These are phyloP conservation scores for Cosmia pyralina DNA, from an alignment of 2,888 invertebrate genomes.

Conservation along the genomic window DNA sequence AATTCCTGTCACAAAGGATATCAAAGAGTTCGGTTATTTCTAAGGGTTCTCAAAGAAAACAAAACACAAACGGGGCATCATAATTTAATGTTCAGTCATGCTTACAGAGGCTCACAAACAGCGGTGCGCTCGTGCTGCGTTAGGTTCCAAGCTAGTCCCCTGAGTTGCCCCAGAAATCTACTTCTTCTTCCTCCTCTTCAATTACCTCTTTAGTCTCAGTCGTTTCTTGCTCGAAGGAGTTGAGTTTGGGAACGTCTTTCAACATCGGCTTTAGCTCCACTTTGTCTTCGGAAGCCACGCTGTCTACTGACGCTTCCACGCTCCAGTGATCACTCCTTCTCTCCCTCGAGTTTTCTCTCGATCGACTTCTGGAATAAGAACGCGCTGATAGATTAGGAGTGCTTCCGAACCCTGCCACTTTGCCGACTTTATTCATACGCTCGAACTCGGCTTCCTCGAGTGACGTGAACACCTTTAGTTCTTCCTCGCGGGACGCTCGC, in stretches of 20 bases:
- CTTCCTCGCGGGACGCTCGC: conserved; percentile 91
- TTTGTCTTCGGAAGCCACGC: conserved; percentile 70
- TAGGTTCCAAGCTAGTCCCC: conserved; percentile 79
- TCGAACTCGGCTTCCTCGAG: conserved; percentile 91
- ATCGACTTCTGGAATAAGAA: conserved; percentile 90
- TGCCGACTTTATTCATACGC: conserved; percentile 77
- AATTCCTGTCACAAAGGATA: conserved; percentile 77
- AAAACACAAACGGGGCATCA: conserved; percentile 82
- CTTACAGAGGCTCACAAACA: conserved; percentile 80
- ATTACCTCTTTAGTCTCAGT: conserved; percentile 84
- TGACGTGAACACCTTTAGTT: conserved; percentile 91
- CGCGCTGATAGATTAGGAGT: conserved; percentile 88
- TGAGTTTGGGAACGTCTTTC: conserved; percentile 80
- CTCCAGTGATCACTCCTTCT: conserved; percentile 79
- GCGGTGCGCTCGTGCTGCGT: conserved; percentile 80
- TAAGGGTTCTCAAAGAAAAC: conserved; percentile 72
- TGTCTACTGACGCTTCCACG: conserved; percentile 76
- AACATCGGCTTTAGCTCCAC: conserved; percentile 70
- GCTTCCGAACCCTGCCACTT: conserved; percentile 79
- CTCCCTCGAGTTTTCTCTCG: conserved; percentile 86
- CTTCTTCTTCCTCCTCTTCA: conserved; percentile 79
- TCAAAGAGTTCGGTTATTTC: conserved; percentile 66
- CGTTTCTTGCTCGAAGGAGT: conserved; percentile 85
- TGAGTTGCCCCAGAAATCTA: conserved; percentile 85
- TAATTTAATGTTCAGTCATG: conserved; percentile 88